Percentiles rank a stretch among this genome's conserved stretches.
phyloP scores from a whole-genome alignment of 2,797 vertebrate species.

The Crocidura indochinensis region DNA sequence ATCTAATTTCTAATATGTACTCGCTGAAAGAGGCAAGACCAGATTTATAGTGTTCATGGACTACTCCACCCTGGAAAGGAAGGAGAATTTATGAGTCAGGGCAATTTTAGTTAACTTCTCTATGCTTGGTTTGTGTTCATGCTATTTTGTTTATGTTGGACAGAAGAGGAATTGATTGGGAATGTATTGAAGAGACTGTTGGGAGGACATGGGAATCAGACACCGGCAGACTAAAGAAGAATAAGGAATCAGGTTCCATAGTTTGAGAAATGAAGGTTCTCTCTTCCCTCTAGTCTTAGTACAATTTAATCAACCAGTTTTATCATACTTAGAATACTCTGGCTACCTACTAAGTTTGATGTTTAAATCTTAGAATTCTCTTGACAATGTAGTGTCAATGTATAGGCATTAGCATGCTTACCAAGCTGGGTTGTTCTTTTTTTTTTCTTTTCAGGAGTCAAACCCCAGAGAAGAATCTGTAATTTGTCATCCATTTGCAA shows the following conservation, averaged over 20 bases:
- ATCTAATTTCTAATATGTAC: slow-evolving; percentile 57
- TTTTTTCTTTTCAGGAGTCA: slow-evolving; percentile 75
- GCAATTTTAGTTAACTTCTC: slow-evolving; percentile 53
- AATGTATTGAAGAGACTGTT: slow-evolving; percentile 45
- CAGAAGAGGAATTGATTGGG: slow-evolving; percentile 46
- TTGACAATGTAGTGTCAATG: slow-evolving; percentile 55
- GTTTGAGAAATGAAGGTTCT: slow-evolving; percentile 66
- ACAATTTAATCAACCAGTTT: slow-evolving; percentile 65
- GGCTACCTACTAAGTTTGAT: slow-evolving; percentile 33
- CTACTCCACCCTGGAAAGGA: slow-evolving; percentile 15
- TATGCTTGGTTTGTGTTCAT: slow-evolving; percentile 35
- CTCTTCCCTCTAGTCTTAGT: slow-evolving; percentile 53
- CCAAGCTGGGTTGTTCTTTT: slow-evolving; percentile 71
- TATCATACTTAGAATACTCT: slow-evolving; percentile 47
- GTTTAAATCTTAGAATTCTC: slow-evolving; percentile 61
- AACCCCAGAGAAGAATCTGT: slow-evolving; percentile 86
- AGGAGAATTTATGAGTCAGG: slow-evolving; percentile 51
- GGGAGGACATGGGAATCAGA: slow-evolving; percentile 31
- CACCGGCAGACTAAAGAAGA: slow-evolving; percentile 41
- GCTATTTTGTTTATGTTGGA: slow-evolving; percentile 41
- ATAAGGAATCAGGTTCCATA: slow-evolving; percentile 52
- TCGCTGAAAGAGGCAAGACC: slow-evolving; percentile 49
- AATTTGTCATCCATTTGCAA: slow-evolving; percentile 87
- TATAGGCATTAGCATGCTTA: slow-evolving; percentile 49
- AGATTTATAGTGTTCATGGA: slow-evolving; percentile 41